A percentile compares a stretch with the other conserved stretches of the same genome.
Evolutionary conservation across 2,888 invertebrate species (phyloP).

Genomic region (Brachycybe producta): DNA sequence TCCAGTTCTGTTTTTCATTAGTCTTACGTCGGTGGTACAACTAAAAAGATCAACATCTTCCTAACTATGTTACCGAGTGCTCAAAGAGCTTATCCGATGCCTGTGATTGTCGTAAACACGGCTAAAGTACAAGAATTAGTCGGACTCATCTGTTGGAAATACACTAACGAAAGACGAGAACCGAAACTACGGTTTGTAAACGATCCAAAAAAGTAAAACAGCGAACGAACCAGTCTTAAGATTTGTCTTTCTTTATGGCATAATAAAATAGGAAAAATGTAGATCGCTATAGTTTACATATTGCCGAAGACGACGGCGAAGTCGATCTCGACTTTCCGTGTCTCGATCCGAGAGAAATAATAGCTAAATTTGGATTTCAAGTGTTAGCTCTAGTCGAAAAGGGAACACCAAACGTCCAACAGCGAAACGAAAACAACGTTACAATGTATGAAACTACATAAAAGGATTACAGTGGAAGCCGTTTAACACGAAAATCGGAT

Average conservation of each 20-base stretch:
- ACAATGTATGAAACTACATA: constrained; percentile 30
- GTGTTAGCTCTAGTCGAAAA: constrained; percentile 76
- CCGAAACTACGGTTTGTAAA: constrained; percentile 35
- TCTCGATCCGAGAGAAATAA: constrained; percentile 71
- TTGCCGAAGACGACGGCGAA: constrained; percentile 93
- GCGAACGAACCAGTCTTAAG: no score
- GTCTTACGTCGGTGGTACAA: constrained; percentile 59
- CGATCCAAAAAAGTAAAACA: no score
- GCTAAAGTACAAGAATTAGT: constrained; percentile 80
- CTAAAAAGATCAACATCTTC: constrained; percentile 76
- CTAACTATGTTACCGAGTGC: constrained; percentile 72
- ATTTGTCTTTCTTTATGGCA: background rate
- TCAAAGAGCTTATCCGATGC: constrained; percentile 69
- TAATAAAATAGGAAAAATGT: constrained; percentile 38
- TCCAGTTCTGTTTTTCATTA: constrained; percentile 21
- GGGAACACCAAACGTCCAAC: constrained; percentile 17
- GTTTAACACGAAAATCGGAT: no score
- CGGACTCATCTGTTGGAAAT: constrained; percentile 69
- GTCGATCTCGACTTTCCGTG: constrained; percentile 87
- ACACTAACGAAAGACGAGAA: constrained; percentile 45
- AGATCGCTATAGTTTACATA: constrained; percentile 73
- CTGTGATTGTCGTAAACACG: constrained; percentile 62
- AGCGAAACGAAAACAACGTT: constrained; percentile 25
- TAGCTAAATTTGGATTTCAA: constrained; percentile 84
- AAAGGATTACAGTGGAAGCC: no score